phyloP scores from a whole-genome alignment of 2,888 invertebrate species.

The Xylophagus ater region DNA sequence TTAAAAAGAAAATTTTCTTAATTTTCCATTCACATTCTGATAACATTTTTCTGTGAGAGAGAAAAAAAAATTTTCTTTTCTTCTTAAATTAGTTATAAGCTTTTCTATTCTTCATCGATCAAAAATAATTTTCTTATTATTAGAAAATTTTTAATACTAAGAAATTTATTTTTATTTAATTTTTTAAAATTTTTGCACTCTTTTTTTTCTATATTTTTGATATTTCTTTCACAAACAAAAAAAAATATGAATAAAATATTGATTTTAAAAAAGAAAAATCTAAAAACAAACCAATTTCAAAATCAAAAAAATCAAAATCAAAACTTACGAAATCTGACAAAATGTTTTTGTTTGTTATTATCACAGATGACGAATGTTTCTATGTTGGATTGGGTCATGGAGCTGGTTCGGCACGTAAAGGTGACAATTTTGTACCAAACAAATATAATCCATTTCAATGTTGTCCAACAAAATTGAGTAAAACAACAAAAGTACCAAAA shows the following conservation, averaged over 20 bases:
- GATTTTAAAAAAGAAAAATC: conserved; percentile 11
- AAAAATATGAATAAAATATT: neutral
- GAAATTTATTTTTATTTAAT: conserved; percentile 3
- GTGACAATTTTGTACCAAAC: conserved; percentile 41
- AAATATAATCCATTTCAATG: conserved; percentile 83
- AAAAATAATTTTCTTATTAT: no score
- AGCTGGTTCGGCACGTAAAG: conserved; percentile 35
- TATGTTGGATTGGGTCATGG: conserved; percentile 90
- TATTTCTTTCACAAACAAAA: neutral
- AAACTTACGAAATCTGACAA: conserved; percentile 49
- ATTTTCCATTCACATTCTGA: conserved; percentile 1
- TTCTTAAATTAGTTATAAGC: no score
- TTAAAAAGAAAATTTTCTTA: conserved; percentile 1
- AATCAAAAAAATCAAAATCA: conserved; percentile 30
- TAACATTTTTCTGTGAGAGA: conserved; percentile 10
- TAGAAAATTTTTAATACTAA: no score
- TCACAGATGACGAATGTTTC: conserved; percentile 92
- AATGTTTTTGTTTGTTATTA: conserved; percentile 65
- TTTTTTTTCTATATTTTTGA: conserved; percentile 12
- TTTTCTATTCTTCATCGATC: no score
- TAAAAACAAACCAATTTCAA: conserved; percentile 12
- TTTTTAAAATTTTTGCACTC: conserved; percentile 14
- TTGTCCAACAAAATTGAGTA: conserved; percentile 76
- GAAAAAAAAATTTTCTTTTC: no score
- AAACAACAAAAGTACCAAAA: conserved; percentile 70